These are phyloP conservation scores for Calyptomena viridis DNA, from an alignment of 2,113 vertebrate species.

Conservation along the genomic window DNA sequence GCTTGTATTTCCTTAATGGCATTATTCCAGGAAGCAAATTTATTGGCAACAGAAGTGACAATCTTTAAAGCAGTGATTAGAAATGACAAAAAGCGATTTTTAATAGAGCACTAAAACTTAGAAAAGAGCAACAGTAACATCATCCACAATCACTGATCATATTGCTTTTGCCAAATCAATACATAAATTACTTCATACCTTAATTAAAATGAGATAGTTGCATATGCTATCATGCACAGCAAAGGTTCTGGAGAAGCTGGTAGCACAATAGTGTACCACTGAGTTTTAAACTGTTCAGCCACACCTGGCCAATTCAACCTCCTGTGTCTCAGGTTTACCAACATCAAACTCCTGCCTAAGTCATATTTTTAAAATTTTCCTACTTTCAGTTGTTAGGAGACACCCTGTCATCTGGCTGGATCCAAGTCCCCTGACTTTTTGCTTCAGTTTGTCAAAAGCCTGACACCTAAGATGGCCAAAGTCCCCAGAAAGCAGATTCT, in stretches of 20 bases:
- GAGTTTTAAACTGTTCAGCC: neutral
- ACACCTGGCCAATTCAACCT: neutral
- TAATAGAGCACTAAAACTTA: neutral
- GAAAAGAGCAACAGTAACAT: neutral
- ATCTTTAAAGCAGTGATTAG: neutral
- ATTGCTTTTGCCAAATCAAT: neutral
- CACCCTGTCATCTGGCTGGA: neutral
- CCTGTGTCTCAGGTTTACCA: neutral
- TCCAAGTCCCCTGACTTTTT: neutral
- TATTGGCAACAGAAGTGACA: neutral
- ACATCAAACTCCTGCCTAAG: neutral
- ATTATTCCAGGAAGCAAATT: neutral
- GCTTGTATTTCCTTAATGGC: neutral
- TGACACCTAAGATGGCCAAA: neutral
- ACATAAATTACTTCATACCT: neutral
- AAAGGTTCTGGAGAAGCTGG: neutral
- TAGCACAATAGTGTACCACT: neutral
- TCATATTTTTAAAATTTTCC: neutral
- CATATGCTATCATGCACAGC: neutral
- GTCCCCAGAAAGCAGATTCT: neutral
- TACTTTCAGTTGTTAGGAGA: neutral
- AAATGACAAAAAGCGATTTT: neutral
- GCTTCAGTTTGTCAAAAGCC: neutral
- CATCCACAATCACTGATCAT: neutral
- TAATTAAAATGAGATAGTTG: neutral